Conservation (phyloP, 2,888 invertebrate species). For the Heliconius ismenius region DNA sequence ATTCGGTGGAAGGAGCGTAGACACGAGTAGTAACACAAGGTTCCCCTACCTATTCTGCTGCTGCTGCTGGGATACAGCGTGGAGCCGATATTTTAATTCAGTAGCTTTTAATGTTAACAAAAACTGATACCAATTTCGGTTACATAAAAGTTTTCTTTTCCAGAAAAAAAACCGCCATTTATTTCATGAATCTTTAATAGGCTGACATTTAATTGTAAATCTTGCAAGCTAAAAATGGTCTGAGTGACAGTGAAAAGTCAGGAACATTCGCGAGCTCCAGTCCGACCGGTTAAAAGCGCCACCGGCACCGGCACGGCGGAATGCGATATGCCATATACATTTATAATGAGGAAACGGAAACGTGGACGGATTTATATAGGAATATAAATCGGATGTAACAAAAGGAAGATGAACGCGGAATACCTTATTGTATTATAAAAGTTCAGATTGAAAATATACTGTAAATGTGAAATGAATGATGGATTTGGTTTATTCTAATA, state of each 20-base stretch:
- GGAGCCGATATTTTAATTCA: background rate
- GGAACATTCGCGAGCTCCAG: conserved; percentile 49
- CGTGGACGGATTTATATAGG: conserved; percentile 36
- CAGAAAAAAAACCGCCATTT: conserved; percentile 15
- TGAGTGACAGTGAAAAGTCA: conserved; percentile 46
- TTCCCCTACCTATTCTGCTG: no score
- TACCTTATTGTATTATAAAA: background rate
- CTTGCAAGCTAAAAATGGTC: conserved; percentile 45
- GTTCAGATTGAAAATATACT: no score
- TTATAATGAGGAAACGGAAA: conserved; percentile 62
- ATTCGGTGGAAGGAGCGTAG: no score
- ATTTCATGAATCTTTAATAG: conserved; percentile 33
- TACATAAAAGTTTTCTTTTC: conserved; percentile 8
- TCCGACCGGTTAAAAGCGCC: conserved; percentile 48
- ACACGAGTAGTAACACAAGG: no score
- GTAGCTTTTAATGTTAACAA: background rate
- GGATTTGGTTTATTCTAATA: no score
- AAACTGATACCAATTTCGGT: background rate
- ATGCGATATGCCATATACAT: conserved; percentile 50
- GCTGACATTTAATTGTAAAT: conserved; percentile 37
- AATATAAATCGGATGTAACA: conserved; percentile 38
- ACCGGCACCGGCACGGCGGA: conserved; percentile 51
- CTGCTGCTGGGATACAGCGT: background rate
- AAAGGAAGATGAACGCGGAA: conserved; percentile 19
- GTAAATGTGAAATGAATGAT: no score